A percentile compares a stretch with the other conserved stretches of the same genome.
These are phyloP conservation scores for Solea senegalensis DNA, from an alignment of 2,113 vertebrate species.

Conservation along the genomic window DNA sequence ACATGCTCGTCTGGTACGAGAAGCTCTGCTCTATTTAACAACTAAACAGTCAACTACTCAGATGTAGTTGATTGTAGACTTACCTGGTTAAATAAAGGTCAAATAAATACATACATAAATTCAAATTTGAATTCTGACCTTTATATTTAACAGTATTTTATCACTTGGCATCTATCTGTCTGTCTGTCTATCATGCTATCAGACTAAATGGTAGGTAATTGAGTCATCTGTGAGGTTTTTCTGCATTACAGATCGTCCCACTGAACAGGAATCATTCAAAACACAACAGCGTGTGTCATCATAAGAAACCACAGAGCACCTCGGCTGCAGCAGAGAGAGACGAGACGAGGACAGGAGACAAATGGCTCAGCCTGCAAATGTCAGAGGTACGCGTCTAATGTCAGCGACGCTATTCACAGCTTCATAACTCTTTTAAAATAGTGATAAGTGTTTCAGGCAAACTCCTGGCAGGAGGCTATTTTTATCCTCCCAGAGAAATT, in stretches of 20 bases:
- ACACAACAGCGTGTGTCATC: conserved; percentile 24
- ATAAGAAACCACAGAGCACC: conserved; percentile 1
- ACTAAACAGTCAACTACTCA: too few relatives aligned
- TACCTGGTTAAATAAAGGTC: too few relatives aligned
- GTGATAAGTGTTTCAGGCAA: not conserved
- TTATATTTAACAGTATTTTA: too few relatives aligned
- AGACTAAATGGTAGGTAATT: too few relatives aligned
- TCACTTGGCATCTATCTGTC: too few relatives aligned
- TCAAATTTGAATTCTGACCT: too few relatives aligned
- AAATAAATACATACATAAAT: too few relatives aligned
- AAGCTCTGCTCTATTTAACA: too few relatives aligned
- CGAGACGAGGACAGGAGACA: conserved; percentile 16
- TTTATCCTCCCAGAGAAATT: not conserved
- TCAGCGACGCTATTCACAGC: conserved; percentile 40
- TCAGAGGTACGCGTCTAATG: conserved; percentile 57
- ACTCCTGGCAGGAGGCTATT: not conserved
- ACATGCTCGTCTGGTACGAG: too few relatives aligned
- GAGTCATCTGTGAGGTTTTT: not conserved
- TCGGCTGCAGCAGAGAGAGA: not conserved
- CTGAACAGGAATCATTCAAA: conserved; percentile 3
- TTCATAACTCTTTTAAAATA: conserved; percentile 14
- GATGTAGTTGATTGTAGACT: too few relatives aligned
- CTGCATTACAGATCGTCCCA: conserved; percentile 3
- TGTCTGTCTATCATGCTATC: too few relatives aligned
- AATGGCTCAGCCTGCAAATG: conserved; percentile 65